Evolutionary conservation across 92 coral and sea anemone species (phyloP), one percentile per base, ranked within the genome.

Genomic region (Paragorgia papillata): DNA sequence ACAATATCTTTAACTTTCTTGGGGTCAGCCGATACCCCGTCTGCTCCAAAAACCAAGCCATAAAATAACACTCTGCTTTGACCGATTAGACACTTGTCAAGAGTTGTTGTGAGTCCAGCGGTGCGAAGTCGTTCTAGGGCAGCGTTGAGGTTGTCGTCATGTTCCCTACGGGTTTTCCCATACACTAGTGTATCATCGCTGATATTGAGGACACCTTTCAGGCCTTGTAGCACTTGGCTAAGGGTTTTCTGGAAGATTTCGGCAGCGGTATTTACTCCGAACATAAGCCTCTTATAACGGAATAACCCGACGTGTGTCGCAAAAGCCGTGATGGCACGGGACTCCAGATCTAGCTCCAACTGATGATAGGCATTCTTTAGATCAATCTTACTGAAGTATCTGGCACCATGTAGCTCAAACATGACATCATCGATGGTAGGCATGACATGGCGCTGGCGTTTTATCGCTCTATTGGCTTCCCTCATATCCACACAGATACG

Each of bases 401-500:
- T 70, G 53, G 77, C 46, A 10, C 61, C 59, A 27, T 44, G 39
- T 8, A 68, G 59, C n/a, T 68, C 75, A 44, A 39, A 21, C 54
- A 68, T 15, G 20, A 68, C 57, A 30, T 68, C 53, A 24, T 20
- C 69, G 22, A 62, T 30, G 32, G 69, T 62, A 24, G 41, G 51
- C 17, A 20, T 62, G 21, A n/a, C 65, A 25, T 74, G 67, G 28
- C 53, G 34, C 44, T 68, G 55, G 27, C 59, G 20, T 19, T 17
- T 21, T 21, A 68, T 68, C 44, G 62, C 63, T 40, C 22, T 48
- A 28, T 68, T 68, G 43, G 79, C 79, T 30, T 35, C 44, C 57
- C 79, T 49, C 79, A 74, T 74, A 31, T 74, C 66, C 27, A 73
- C 32, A 58, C 68, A 74, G 30, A 75, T 31, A 13, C 69, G 64